These are phyloP conservation scores for Rhinatrema bivittatum DNA, from an alignment of 2,797 vertebrate species.

Conservation along the genomic window DNA sequence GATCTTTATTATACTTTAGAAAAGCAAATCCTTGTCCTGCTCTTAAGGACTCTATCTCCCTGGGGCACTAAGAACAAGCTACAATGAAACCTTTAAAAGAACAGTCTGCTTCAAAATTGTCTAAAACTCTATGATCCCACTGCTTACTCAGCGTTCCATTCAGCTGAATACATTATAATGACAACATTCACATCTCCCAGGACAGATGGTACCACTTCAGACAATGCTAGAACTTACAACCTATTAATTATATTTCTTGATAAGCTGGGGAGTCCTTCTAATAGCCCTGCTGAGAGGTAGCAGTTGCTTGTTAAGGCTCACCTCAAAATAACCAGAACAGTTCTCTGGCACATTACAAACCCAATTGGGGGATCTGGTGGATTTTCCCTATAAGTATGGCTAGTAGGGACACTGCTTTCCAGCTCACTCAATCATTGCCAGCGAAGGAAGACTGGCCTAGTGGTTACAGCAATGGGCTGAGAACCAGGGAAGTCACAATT, in stretches of 20 bases:
- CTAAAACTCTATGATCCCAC: conserved; percentile 1
- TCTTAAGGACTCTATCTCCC: too few species aligned
- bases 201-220: conserved; percentile 14
- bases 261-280: conserved; percentile 18
- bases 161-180: conserved; percentile 4
- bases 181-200: conserved; percentile 8
- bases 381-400: too few species aligned
- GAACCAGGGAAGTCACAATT: too few species aligned
- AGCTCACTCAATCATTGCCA: too few species aligned
- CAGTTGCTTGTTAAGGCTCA: conserved; percentile 14
- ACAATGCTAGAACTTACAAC: conserved; percentile 16
- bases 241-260: conserved; percentile 20
- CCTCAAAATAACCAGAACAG: conserved; percentile 18
- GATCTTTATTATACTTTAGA: too few species aligned
- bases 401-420: too few species aligned
- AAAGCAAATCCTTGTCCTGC: too few species aligned
- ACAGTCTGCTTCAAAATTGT: too few species aligned
- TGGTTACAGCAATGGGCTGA: too few species aligned
- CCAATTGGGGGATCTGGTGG: background rate
- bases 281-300: conserved; percentile 10
- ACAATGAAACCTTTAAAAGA: background rate
- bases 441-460: too few species aligned
- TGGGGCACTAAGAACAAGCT: background rate
- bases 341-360: conserved; percentile 7
- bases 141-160: background rate